Conservation (phyloP, 1,140 invertebrate species). For the Drosophila yakuba region DNA sequence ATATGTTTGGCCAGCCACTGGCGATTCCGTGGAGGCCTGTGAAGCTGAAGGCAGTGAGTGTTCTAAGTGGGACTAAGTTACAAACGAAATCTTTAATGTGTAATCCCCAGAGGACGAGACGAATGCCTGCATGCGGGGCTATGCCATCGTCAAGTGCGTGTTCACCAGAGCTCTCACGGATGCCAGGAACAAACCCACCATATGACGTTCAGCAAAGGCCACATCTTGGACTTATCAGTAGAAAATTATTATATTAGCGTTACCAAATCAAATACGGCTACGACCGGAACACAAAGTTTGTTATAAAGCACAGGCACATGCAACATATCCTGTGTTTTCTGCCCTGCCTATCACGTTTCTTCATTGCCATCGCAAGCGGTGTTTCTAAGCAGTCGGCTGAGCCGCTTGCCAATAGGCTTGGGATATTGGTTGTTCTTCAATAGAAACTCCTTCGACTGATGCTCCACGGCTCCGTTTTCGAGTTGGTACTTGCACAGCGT, state of each 20-base stretch:
- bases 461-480: constrained; percentile 95
- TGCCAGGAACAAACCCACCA: constrained; percentile 70
- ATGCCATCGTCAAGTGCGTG: constrained; percentile 69
- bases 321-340: constrained; percentile 1
- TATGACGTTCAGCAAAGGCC: constrained; percentile 26
- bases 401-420: constrained; percentile 92
- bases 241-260: constrained; percentile 37
- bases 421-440: constrained; percentile 94
- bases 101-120: constrained; percentile 48
- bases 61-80: not conserved
- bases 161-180: constrained; percentile 65
- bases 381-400: constrained; percentile 86
- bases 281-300: constrained; percentile 20
- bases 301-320: constrained; percentile 27
- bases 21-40: constrained; percentile 73
- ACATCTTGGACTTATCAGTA: constrained; percentile 4
- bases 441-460: constrained; percentile 96
- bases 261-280: constrained; percentile 35
- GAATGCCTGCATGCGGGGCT: constrained; percentile 72
- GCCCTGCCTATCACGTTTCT: constrained; percentile 40
- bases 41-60: constrained; percentile 66
- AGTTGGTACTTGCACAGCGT: constrained; percentile 94
- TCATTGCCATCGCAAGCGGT: constrained; percentile 43
- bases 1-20: constrained; percentile 77
- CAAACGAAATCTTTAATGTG: not conserved